A percentile compares a stretch with the other conserved stretches of the same genome.
Conservation (phyloP, 2,113 vertebrate species). For the Notarius lentiginosus region DNA sequence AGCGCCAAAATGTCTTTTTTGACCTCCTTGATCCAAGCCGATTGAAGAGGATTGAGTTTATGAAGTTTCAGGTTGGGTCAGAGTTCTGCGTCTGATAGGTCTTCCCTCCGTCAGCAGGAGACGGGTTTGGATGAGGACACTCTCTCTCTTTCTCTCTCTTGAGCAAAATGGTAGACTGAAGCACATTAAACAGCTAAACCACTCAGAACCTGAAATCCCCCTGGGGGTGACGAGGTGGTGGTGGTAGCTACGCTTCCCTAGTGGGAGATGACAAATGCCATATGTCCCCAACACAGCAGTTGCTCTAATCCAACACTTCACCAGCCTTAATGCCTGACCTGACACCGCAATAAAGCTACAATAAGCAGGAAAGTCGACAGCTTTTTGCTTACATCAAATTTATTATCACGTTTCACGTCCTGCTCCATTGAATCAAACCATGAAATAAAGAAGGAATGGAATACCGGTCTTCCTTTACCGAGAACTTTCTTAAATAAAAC, state of each 20-base stretch:
- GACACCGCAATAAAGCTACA: conserved; percentile 21
- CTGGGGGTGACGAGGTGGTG: conserved; percentile 59
- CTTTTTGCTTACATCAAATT: conserved; percentile 1
- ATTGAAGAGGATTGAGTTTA: conserved; percentile 40
- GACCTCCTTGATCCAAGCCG: conserved; percentile 18
- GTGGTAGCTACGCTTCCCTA: conserved; percentile 61
- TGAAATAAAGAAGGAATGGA: background rate
- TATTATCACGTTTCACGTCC: background rate
- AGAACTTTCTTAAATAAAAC: background rate
- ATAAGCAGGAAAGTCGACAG: conserved; percentile 4
- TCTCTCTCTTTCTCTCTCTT: background rate
- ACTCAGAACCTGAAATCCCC: conserved; percentile 71
- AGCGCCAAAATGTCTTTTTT: conserved; percentile 39
- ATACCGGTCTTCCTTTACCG: background rate
- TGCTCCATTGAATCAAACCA: background rate
- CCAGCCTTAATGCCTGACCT: conserved; percentile 29
- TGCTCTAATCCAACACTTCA: conserved; percentile 70
- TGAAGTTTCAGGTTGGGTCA: conserved; percentile 26
- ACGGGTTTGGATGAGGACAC: conserved; percentile 29
- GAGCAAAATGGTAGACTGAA: conserved; percentile 54
- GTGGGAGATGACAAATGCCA: conserved; percentile 76
- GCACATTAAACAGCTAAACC: conserved; percentile 74
- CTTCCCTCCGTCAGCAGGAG: conserved; percentile 34
- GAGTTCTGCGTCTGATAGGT: conserved; percentile 7
- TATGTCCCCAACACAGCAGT: conserved; percentile 73